These are phyloP conservation scores for Epinephelus cyanopodus DNA, from an alignment of 2,113 vertebrate species.

Conservation along the genomic window DNA sequence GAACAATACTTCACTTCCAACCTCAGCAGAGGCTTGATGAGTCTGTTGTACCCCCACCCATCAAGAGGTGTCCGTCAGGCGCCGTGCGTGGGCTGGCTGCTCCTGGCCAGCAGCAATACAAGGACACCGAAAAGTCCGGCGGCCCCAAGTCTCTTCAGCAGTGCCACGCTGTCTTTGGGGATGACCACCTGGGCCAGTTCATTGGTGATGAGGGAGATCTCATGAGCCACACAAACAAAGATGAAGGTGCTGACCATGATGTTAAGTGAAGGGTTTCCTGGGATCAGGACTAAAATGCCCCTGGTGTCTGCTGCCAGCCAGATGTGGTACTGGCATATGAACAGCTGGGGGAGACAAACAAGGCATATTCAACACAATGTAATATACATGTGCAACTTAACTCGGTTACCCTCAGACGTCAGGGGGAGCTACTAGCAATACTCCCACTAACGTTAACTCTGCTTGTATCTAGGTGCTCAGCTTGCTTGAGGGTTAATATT, in stretches of 20 bases:
- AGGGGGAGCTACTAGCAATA: no score
- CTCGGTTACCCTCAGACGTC: neutral
- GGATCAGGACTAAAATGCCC: constrained; percentile 96
- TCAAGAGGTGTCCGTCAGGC: constrained; percentile 49
- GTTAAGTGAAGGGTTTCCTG: constrained; percentile 93
- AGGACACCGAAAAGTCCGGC: constrained; percentile 84
- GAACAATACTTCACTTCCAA: constrained; percentile 7
- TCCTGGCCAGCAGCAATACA: constrained; percentile 82
- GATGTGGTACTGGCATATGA: constrained; percentile 99
- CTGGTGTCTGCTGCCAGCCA: constrained; percentile 98
- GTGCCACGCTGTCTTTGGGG: constrained; percentile 92
- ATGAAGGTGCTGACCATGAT: constrained; percentile 97
- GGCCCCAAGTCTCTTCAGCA: constrained; percentile 90
- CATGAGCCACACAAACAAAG: constrained; percentile 97
- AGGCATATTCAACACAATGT: neutral
- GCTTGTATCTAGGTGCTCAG: no score
- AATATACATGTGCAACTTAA: neutral
- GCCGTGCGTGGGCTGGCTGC: constrained; percentile 35
- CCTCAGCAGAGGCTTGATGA: neutral
- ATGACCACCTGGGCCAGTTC: constrained; percentile 94
- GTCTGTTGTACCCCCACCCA: neutral
- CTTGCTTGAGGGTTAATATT: no score
- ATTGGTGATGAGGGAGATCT: constrained; percentile 97
- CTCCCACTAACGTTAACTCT: no score
- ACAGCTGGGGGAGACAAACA: constrained; percentile 87